Evolutionary conservation across 1,140 invertebrate genomes (phyloP).

Genomic region (Drosophila melanica): DNA sequence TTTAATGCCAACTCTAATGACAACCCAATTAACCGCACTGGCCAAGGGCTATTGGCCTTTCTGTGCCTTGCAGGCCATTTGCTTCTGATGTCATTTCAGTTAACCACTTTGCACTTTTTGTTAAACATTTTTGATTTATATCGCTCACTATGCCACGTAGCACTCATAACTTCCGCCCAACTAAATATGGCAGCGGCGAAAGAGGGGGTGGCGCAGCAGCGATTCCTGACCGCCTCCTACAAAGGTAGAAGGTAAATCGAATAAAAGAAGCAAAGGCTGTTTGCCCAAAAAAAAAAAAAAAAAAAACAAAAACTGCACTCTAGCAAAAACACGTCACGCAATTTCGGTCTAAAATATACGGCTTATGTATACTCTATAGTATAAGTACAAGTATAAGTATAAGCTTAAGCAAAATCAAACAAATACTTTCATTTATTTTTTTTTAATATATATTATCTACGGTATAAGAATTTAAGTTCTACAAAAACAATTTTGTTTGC

Average conservation of each 20-base stretch:
- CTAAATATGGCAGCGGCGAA: background rate
- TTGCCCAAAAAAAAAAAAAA: constrained; percentile 3
- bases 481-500: background rate
- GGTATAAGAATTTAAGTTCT: background rate
- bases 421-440: background rate
- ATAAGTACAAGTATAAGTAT: background rate
- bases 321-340: background rate
- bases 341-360: background rate
- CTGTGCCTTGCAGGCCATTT: constrained; percentile 7
- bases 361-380: background rate
- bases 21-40: constrained; percentile 66
- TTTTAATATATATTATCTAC: background rate
- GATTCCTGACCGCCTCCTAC: background rate
- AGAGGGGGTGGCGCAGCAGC: background rate
- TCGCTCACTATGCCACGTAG: constrained; percentile 38
- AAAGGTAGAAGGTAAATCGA: background rate
- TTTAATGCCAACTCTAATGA: constrained; percentile 25
- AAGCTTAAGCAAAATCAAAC: no score
- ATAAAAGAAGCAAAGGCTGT: constrained; percentile 3
- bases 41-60: background rate
- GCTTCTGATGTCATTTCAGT: constrained; percentile 52
- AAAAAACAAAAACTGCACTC: constrained; percentile 7
- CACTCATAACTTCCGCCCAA: constrained; percentile 5
- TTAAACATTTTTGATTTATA: constrained; percentile 77
- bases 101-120: constrained; percentile 74